Base-by-base conservation (phyloP, 2,888 invertebrate genomes). In the Doris montereyensis region DNA sequence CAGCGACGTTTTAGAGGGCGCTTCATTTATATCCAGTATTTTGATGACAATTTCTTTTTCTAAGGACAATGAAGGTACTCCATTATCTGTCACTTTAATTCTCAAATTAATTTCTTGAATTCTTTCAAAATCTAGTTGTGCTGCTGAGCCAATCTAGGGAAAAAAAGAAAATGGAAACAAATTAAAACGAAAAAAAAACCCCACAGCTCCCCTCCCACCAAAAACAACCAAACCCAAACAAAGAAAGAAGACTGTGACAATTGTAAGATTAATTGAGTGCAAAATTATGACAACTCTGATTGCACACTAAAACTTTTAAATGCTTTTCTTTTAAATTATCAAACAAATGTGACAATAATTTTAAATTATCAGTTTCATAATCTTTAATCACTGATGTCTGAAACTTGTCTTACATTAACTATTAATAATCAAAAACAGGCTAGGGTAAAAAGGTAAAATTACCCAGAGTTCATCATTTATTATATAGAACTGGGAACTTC, bases 1-100 rank as follows among this genome's bases (percentile, higher is more conserved):
- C 24, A 86, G 67, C 24, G 58, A 72, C 5, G 85, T 57, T 32
- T 71, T 76, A 4, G 35, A 41, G 8, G 85, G 84, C 26, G 78
- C 65, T 58, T 86, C 86, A 70, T 86, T 86, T 0, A 83, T 82
- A 77, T 86, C 84, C 1, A 77, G 81, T 8, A 86, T 72, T 8
- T 32, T 35, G 1, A 86, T 74, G 4, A 62, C 79, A 30, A 85
- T 77, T 8, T 78, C 78, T 60, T 85, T 84, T 30, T 83, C 81
- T 28, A 80, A 72, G 26, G 79, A 79, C 30, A 77, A 26, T 8
- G 84, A 83, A 21, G 85, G 85, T 21, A 74, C 41, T 2, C 85
- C 86, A 74, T 77, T 82, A 76, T 86, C 86, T n/a, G 84, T 85
- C 1, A 81, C 83, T 24, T 78, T 72, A 28, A 86, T 58, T 0